Evolutionary conservation across 2,797 vertebrate species (phyloP).

Genomic region (Phoxinus dragarum): DNA sequence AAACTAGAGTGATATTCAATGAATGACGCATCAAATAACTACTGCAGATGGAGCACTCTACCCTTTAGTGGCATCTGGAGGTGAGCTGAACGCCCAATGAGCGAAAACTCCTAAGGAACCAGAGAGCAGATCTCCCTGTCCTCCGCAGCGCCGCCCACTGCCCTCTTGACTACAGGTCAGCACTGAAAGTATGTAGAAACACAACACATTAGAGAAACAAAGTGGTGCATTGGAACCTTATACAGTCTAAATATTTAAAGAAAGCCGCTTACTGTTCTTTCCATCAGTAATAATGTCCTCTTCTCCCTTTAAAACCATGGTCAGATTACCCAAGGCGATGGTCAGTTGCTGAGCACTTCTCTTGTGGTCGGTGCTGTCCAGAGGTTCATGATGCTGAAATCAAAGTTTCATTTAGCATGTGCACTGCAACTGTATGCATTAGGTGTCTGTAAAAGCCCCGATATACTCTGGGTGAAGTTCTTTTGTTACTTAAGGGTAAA

Average conservation of each 20-base stretch:
- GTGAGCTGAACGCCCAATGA: conserved; percentile 90
- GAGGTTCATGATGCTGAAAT: conserved; percentile 83
- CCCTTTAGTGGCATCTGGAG: conserved; percentile 84
- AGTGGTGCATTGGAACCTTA: neutral
- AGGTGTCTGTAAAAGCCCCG: neutral
- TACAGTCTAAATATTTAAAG: neutral
- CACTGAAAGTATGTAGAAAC: conserved; percentile 73
- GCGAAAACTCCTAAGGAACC: conserved; percentile 91
- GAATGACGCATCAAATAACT: neutral
- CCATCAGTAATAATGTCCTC: conserved; percentile 93
- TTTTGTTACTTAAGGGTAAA: neutral
- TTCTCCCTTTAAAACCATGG: conserved; percentile 92
- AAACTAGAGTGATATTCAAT: neutral
- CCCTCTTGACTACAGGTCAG: conserved; percentile 87
- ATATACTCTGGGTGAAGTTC: neutral
- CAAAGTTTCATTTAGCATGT: neutral
- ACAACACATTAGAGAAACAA: neutral
- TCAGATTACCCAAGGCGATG: conserved; percentile 92
- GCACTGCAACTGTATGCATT: neutral
- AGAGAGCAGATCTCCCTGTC: conserved; percentile 95
- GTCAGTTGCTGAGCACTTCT: conserved; percentile 88
- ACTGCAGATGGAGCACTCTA: conserved; percentile 60
- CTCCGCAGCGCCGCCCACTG: conserved; percentile 92
- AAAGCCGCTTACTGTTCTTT: conserved; percentile 83
- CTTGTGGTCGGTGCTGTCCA: conserved; percentile 82